Conservation (phyloP, 1,140 invertebrate genomes). For the Drosophila paulistorum region DNA sequence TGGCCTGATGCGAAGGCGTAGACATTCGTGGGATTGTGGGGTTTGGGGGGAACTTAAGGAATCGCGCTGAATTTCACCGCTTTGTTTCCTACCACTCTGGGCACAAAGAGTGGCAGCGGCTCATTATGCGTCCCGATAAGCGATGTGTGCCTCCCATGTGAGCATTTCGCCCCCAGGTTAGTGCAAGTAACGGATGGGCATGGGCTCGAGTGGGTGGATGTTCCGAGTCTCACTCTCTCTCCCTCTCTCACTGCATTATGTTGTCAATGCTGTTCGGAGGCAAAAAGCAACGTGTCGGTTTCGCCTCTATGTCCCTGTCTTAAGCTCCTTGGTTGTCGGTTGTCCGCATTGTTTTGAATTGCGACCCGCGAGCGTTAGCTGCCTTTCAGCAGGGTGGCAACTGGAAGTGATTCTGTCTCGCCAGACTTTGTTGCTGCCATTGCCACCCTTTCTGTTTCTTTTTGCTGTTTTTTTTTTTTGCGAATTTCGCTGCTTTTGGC, state of each 20-base stretch:
- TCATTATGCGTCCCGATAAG: slow-evolving; percentile 78
- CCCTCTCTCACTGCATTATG: slow-evolving; percentile 37
- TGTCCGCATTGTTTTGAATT: slow-evolving; percentile 62
- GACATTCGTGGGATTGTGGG: too few relatives aligned
- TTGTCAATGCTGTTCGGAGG: slow-evolving; percentile 37
- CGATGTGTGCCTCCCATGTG: slow-evolving; percentile 77
- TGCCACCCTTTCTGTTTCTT: slow-evolving; percentile 58
- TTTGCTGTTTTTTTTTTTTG: slow-evolving; percentile 28
- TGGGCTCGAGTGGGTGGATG: slow-evolving; percentile 38
- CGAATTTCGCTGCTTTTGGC: slow-evolving; percentile 59
- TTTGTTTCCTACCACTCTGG: slow-evolving; percentile 70
- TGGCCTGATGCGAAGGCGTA: slow-evolving; percentile 7
- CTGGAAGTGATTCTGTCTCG: slow-evolving; percentile 57
- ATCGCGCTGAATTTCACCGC: slow-evolving; percentile 78
- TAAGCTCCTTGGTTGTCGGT: slow-evolving; percentile 19
- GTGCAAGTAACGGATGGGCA: slow-evolving; percentile 35
- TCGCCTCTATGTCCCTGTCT: slow-evolving; percentile 61
- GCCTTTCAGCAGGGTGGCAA: slow-evolving; percentile 59
- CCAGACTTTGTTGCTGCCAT: slow-evolving; percentile 61
- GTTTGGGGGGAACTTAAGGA: slow-evolving; percentile 45
- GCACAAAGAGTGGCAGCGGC: slow-evolving; percentile 74
- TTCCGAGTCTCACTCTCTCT: slow-evolving; percentile 20
- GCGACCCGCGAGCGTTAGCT: slow-evolving; percentile 56
- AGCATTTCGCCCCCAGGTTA: slow-evolving; percentile 74
- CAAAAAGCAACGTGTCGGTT: slow-evolving; percentile 26